Evolutionary conservation across 2,797 vertebrate genomes (phyloP).

Genomic region (Todus mexicanus): DNA sequence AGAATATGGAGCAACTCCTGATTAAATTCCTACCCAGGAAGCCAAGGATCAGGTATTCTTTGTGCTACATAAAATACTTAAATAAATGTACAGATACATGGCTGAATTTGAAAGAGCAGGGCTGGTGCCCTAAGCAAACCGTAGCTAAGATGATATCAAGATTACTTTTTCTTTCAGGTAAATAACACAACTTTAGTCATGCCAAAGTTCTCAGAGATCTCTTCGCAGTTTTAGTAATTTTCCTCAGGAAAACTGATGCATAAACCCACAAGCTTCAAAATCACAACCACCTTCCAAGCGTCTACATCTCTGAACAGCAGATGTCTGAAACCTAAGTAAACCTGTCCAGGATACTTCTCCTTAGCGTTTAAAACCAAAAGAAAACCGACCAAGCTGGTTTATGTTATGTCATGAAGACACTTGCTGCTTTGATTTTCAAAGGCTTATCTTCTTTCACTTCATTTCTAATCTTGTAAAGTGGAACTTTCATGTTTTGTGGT

Average conservation of each 20-base stretch:
- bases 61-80: not conserved
- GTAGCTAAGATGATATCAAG: not conserved
- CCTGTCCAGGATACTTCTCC: not conserved
- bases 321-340: not conserved
- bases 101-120: not conserved
- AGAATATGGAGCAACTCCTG: not conserved
- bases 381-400: not conserved
- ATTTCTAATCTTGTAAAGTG: not conserved
- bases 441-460: not conserved
- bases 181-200: not conserved
- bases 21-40: not conserved
- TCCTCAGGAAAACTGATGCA: not conserved
- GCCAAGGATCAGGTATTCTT: not conserved
- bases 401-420: not conserved
- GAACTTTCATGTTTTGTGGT: conserved; percentile 13
- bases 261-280: not conserved
- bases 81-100: rapidly evolving
- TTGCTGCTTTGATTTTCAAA: conserved; percentile 48
- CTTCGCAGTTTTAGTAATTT: not conserved
- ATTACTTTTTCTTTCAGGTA: not conserved
- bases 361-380: not conserved
- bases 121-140: not conserved
- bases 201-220: not conserved
- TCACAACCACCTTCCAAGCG: not conserved
- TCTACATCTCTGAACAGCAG: not conserved